These are phyloP conservation scores for Cardiocondyla obscurior DNA, from an alignment of 1,140 invertebrate species.

Conservation along the genomic window DNA sequence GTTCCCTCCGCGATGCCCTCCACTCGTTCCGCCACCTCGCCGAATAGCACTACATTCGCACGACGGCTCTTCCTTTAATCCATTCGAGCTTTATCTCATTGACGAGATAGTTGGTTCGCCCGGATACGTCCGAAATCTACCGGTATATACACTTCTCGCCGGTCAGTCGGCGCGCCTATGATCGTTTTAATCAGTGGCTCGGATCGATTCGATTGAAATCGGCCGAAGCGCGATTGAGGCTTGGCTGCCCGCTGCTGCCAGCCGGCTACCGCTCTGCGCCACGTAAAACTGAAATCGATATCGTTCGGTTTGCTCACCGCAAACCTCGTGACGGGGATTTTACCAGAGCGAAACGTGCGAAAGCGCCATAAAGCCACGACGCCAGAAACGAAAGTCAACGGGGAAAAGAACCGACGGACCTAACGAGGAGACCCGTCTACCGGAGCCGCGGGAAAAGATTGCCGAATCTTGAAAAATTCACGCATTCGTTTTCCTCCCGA, in stretches of 20 bases:
- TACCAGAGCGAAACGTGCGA: conserved; percentile 28
- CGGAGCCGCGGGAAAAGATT: neutral
- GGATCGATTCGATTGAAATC: conserved; percentile 52
- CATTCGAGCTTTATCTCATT: conserved; percentile 53
- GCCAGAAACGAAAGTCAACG: neutral
- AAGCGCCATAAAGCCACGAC: neutral
- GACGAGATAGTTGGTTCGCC: conserved; percentile 58
- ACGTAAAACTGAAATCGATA: conserved; percentile 52
- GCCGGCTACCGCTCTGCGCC: no score
- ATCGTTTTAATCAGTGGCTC: conserved; percentile 50
- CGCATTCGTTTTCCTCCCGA: neutral
- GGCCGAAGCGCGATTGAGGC: conserved; percentile 28
- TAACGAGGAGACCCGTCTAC: neutral
- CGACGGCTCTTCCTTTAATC: conserved; percentile 55
- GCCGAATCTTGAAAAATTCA: neutral
- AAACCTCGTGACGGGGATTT: conserved; percentile 25
- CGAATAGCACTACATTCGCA: conserved; percentile 17
- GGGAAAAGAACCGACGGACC: neutral
- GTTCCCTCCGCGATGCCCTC: neutral
- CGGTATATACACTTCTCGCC: neutral
- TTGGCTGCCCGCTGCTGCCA: no score
- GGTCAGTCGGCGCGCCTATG: conserved; percentile 14
- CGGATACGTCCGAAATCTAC: conserved; percentile 38
- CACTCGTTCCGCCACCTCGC: neutral
- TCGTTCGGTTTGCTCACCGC: conserved; percentile 28